Conservation (phyloP, 2,888 invertebrate species). For the Agapostemon virescens region DNA sequence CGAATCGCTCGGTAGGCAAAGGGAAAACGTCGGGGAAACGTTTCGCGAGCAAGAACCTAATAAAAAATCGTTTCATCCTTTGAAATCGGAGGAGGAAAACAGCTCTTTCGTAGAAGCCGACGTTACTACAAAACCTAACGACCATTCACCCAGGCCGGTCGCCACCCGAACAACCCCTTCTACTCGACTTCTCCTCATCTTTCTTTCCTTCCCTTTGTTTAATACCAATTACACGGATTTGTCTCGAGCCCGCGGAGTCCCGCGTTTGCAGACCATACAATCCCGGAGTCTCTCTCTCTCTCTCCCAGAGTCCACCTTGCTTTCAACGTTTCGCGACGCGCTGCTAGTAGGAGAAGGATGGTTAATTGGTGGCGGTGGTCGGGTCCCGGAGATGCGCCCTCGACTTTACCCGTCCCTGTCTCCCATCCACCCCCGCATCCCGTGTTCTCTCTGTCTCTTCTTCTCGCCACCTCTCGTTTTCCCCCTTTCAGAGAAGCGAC, state of each 20-base stretch:
- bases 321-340: constrained; percentile 48
- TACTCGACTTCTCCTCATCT: constrained; percentile 14
- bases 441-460: background rate
- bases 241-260: constrained; percentile 47
- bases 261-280: constrained; percentile 33
- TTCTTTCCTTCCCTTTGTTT: constrained; percentile 51
- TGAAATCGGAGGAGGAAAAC: constrained; percentile 23
- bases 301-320: constrained; percentile 34
- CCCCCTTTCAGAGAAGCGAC: constrained; percentile 42
- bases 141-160: constrained; percentile 17
- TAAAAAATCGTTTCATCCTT: constrained; percentile 36
- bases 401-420: constrained; percentile 2
- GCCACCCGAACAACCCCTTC: constrained; percentile 2
- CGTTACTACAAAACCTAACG: constrained; percentile 54
- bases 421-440: background rate
- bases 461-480: constrained; percentile 12
- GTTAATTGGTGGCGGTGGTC: constrained; percentile 59
- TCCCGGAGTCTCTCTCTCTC: constrained; percentile 21
- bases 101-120: constrained; percentile 27
- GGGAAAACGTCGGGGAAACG: background rate
- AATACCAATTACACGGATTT: constrained; percentile 65
- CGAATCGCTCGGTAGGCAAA: background rate
- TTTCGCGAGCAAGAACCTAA: background rate
- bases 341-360: constrained; percentile 44
- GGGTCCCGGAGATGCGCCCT: constrained; percentile 35